A percentile compares a stretch with the other conserved stretches of the same genome.
phyloP scores from a whole-genome alignment of 2,797 vertebrate genomes.

The Discoglossus pictus region DNA sequence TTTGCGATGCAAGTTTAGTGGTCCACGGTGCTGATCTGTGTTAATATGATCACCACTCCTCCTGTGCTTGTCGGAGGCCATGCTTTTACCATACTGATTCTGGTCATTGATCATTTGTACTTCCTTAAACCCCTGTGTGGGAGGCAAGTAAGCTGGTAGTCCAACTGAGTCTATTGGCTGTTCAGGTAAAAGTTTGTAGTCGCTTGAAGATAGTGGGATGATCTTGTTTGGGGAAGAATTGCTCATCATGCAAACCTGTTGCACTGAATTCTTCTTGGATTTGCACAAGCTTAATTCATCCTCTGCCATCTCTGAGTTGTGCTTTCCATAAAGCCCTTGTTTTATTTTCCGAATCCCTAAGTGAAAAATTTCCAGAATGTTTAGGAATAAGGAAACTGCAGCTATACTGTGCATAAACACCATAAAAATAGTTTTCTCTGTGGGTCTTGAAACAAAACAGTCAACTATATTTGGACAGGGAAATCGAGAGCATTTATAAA shows the following conservation, averaged over 20 bases:
- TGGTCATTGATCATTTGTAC: slow-evolving; percentile 43
- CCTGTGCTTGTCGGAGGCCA: slow-evolving; percentile 31
- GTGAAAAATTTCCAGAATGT: slow-evolving; percentile 89
- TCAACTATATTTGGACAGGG: slow-evolving; percentile 94
- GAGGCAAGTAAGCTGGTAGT: slow-evolving; percentile 55
- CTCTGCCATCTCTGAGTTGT: slow-evolving; percentile 56
- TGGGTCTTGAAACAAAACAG: slow-evolving; percentile 92
- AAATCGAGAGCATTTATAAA: slow-evolving; percentile 85
- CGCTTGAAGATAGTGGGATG: slow-evolving; percentile 66
- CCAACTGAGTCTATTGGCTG: slow-evolving; percentile 56
- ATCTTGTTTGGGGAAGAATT: slow-evolving; percentile 72
- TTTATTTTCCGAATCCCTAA: slow-evolving; percentile 86
- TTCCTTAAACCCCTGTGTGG: slow-evolving; percentile 51
- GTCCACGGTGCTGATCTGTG: slow-evolving; percentile 47
- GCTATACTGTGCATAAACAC: slow-evolving; percentile 92
- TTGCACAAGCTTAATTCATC: slow-evolving; percentile 72
- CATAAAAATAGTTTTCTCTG: slow-evolving; percentile 95
- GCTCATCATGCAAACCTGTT: slow-evolving; percentile 70
- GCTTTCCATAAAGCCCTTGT: slow-evolving; percentile 73
- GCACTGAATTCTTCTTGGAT: slow-evolving; percentile 82
- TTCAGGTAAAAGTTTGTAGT: slow-evolving; percentile 61
- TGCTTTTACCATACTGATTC: slow-evolving; percentile 27
- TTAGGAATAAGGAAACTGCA: slow-evolving; percentile 86
- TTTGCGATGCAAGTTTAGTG: slow-evolving; percentile 44
- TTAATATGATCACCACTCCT: slow-evolving; percentile 48